Base-by-base conservation (phyloP, 2,797 vertebrate species). In the Discoglossus pictus region DNA sequence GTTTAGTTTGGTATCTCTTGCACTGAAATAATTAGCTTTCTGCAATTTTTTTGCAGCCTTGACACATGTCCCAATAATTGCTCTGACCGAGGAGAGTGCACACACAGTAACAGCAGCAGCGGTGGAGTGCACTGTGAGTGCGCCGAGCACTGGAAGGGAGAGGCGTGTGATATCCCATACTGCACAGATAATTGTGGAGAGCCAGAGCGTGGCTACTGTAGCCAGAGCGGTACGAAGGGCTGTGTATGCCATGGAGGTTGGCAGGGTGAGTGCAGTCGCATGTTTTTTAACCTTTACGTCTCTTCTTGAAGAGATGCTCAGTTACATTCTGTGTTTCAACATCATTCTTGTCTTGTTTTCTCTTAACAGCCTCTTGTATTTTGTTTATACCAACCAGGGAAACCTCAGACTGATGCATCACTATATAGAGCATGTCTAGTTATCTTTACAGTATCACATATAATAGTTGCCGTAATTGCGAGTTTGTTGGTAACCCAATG, bases 21-120 rank as follows among this genome's bases (percentile, higher is more conserved):
- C 10, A 13, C 38, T n/a, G 1, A 13, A 39, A 17, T 13, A 12
- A 12, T 1, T 23, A 23, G 12, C 47, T 15, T 12, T 5, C 3
- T 6, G 17, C 36, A 4, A 11, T 23, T 1, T 61, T 31, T 72
- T 73, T 9, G 1, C 79, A 98, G 94, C 76, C 85, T 96, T 80
- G 92, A 94, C 23, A 82, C 90, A 15, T 99, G 97, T 75, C 94
- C 94, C 51, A 96, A 96, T 77, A 93, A 97, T 86, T 99, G 97
- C 83, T 97, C 96, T 0, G 91, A 88, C 42, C 88, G 68, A 0
- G 95, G 97, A 11, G 88, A 92, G 71, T 98, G 96, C 75, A 87
- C 40, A 0, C 74, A 78, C 51, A 79, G 44, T 5, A 88, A 88
- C 74, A 76, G 80, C 77, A 89, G 80, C 4, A 61, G 67, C 0